Base-by-base conservation (phyloP, 2,888 invertebrate species). In the Pseudococcus longispinus region DNA sequence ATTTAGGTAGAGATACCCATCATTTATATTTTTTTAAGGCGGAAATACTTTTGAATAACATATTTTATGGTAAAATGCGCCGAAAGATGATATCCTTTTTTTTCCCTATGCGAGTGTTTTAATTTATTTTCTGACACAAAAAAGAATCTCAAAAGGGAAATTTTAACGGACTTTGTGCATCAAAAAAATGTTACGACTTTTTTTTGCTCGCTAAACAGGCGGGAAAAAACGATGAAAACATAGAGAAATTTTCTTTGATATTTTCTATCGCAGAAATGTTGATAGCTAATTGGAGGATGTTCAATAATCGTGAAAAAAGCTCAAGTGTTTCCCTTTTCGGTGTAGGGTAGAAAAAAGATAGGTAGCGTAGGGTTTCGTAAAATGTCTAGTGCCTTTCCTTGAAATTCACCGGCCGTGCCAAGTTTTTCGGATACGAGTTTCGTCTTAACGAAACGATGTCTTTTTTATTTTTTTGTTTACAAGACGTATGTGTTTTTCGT, bases 211-310 rank as follows among this genome's bases (percentile, higher is more conserved):
- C 5, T 74, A n/a, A 74, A 74, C 32, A 74, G 8, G 74, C 32
- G 74, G 15, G 15, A 74, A 74, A 32, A 74, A 18, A 37, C 74
- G 74, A n/a, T 37, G 32, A 74, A 74, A 74, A 74, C 37, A 70
- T 29, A 37, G 74, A 74, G 37, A 74, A 74, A 37, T 74, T 74
- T 74, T 74, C 74, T 74, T 74, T 74, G 74, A 74, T 74, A 74
- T 74, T 74, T 65, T 29, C 74, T 37, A 37, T 74, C 37, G 37
- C n/a, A 29, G 74, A 37, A 32, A 74, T 74, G 74, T 74, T 32
- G 74, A 74, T 74, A 74, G 74, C 74, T 74, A 74, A 74, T 74
- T 74, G 74, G 74, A 74, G 74, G 74, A 74, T 74, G 74, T 74
- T 74, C 74, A 74, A 74, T 74, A 74, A 74, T 74, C 74, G 74